Evolutionary conservation across 1,140 invertebrate genomes (phyloP).

Genomic region (Heterodera schachtii): DNA sequence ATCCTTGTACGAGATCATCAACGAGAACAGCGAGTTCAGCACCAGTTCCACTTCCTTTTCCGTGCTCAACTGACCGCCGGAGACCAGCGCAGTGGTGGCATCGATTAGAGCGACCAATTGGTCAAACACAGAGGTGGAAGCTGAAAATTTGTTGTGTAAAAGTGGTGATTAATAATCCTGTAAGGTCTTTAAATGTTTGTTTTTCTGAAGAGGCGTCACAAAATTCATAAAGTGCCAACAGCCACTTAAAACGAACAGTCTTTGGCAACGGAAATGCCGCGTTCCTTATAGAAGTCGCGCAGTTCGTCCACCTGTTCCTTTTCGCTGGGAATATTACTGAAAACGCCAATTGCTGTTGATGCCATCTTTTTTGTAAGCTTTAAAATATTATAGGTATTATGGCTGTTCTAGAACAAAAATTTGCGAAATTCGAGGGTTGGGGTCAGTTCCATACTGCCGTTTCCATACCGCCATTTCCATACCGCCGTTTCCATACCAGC

Average conservation of each 20-base stretch:
- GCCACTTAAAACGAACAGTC: slow-evolving; percentile 16
- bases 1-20: slow-evolving; percentile 42
- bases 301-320: slow-evolving; percentile 35
- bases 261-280: slow-evolving; percentile 36
- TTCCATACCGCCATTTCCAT: too few relatives aligned
- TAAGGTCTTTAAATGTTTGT: background rate
- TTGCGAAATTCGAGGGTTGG: too few relatives aligned
- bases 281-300: slow-evolving; percentile 41
- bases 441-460: too few relatives aligned
- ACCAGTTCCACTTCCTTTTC: slow-evolving; percentile 53
- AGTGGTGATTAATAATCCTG: slow-evolving; percentile 29
- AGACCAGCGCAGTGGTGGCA: slow-evolving; percentile 22
- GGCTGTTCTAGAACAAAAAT: too few relatives aligned
- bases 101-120: slow-evolving; percentile 32
- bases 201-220: background rate
- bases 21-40: slow-evolving; percentile 45
- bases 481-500: too few relatives aligned
- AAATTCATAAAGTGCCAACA: background rate
- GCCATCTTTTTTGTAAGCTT: background rate
- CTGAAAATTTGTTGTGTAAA: background rate
- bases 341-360: background rate
- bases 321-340: slow-evolving; percentile 19
- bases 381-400: too few relatives aligned
- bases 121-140: too few relatives aligned
- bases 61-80: slow-evolving; percentile 2